Percentiles rank a stretch among this genome's conserved stretches.
Evolutionary conservation across 2,888 invertebrate species (phyloP).

Genomic region (Lobophora halterata): DNA sequence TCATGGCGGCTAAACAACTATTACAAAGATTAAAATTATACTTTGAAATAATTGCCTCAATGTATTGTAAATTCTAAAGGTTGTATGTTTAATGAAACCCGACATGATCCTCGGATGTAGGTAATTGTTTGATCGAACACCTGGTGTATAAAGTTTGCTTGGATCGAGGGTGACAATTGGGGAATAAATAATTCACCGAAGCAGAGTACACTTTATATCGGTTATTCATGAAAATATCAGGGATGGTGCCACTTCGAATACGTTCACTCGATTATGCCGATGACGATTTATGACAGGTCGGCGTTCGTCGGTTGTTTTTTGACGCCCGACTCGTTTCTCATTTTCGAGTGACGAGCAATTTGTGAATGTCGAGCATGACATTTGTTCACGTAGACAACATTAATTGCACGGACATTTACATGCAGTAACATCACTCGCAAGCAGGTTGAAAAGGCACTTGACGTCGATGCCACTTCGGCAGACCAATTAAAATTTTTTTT

Average conservation of each 20-base stretch:
- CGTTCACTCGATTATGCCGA: slow-evolving; percentile 54
- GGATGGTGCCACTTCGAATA: slow-evolving; percentile 45
- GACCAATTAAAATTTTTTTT: slow-evolving; percentile 5
- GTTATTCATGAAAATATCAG: slow-evolving; percentile 65
- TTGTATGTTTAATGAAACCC: slow-evolving; percentile 10
- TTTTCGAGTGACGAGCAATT: slow-evolving; percentile 40
- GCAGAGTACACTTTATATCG: slow-evolving; percentile 63
- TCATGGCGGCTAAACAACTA: too few species aligned
- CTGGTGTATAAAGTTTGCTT: slow-evolving; percentile 49
- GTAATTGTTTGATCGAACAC: slow-evolving; percentile 58
- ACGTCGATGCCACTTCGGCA: too few species aligned
- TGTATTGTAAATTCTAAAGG: too few species aligned
- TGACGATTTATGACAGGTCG: slow-evolving; percentile 49
- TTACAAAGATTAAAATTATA: slow-evolving; percentile 2
- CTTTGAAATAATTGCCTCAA: too few species aligned
- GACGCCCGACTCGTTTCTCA: slow-evolving; percentile 32
- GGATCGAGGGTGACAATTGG: slow-evolving; percentile 29
- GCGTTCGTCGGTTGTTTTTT: slow-evolving; percentile 37
- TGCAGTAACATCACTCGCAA: slow-evolving; percentile 14
- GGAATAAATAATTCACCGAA: slow-evolving; percentile 68
- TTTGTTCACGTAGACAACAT: slow-evolving; percentile 31
- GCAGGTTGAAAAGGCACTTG: slow-evolving; percentile 14
- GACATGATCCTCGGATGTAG: slow-evolving; percentile 33
- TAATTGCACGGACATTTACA: slow-evolving; percentile 17
- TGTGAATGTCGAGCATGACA: slow-evolving; percentile 32